Conservation (phyloP, 2,113 vertebrate species). For the Polypterus bichir region DNA sequence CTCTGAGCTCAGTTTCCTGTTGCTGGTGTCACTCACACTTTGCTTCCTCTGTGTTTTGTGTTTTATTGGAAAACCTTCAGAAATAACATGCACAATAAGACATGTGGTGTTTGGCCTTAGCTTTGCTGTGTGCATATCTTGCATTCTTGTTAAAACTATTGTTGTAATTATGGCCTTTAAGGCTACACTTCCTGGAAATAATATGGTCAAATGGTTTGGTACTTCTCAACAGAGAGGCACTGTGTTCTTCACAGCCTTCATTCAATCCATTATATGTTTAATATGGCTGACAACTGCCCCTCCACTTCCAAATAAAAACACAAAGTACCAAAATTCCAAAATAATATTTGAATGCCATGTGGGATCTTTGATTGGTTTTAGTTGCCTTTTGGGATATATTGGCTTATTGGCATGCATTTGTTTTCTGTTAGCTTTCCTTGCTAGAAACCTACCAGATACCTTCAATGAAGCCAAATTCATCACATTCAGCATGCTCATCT, state of each 20-base stretch:
- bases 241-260: background rate
- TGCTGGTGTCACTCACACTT: background rate
- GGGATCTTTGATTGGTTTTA: conserved; percentile 25
- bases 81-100: conserved; percentile 1
- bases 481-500: conserved; percentile 52
- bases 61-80: conserved; percentile 1
- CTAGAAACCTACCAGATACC: conserved; percentile 33
- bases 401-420: conserved; percentile 29
- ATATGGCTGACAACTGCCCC: background rate
- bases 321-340: conserved; percentile 8
- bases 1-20: conserved; percentile 4
- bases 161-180: background rate
- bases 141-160: conserved; percentile 3
- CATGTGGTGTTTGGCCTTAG: background rate
- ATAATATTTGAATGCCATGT: conserved; percentile 29
- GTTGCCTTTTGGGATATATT: conserved; percentile 27
- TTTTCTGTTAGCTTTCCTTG: conserved; percentile 32
- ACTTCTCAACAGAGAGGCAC: background rate
- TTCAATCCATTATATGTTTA: background rate
- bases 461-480: conserved; percentile 44
- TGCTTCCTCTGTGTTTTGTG: background rate
- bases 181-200: background rate
- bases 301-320: conserved; percentile 2
- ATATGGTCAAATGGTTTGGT: conserved; percentile 3
- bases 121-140: conserved; percentile 6